Evolutionary conservation across 2,888 invertebrate genomes (phyloP), one percentile per base, ranked within the genome.

Genomic region (Alviniconcha strummeri): DNA sequence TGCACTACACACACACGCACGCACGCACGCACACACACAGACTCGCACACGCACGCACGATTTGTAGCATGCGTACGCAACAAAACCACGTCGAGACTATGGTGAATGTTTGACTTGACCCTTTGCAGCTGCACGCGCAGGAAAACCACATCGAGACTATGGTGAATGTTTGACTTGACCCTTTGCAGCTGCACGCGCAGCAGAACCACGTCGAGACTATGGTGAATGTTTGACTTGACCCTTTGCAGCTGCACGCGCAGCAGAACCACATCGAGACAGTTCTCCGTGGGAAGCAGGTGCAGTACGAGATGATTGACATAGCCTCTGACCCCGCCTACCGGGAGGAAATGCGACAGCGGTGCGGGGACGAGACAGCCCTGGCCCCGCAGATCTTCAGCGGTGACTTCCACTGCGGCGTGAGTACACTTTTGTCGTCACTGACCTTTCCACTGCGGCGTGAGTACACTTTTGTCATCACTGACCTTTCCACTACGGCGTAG

Each of bases 331-430:
- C 79, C 55, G 85, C 79, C 69, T 76, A 72, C n/a, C 86, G 86
- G 77, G 87, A 86, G 4, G 85, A 85, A 71, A 88, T 89, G 89
- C 72, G 89, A 82, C 83, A 82, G 54, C 85, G 83, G 56, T 83
- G 83, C 71, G 86, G 84, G 1, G 79, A 86, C 75, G 84, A 83
- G 11, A 84, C 80, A 5, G 89, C 88, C 15, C 72, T 88, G 81
- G 86, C 89, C 8, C 88, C 89, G 54, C 89, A 89, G 86, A 86
- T 89, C 77, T 86, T 87, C 81, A 88, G 85, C 74, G 88, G 87
- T 15, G 87, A 87, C 56, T 36, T 55, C 54, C 87, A 89, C 72
- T 86, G 85, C 84, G 89, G 89, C 78, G 89, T 89, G 81, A 86
- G 86, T 83, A n/a, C 9, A 17, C 17, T 17, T n/a, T 19, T 8